Evolutionary conservation across 2,113 vertebrate genomes (phyloP).

Genomic region (Tetrax tetrax): DNA sequence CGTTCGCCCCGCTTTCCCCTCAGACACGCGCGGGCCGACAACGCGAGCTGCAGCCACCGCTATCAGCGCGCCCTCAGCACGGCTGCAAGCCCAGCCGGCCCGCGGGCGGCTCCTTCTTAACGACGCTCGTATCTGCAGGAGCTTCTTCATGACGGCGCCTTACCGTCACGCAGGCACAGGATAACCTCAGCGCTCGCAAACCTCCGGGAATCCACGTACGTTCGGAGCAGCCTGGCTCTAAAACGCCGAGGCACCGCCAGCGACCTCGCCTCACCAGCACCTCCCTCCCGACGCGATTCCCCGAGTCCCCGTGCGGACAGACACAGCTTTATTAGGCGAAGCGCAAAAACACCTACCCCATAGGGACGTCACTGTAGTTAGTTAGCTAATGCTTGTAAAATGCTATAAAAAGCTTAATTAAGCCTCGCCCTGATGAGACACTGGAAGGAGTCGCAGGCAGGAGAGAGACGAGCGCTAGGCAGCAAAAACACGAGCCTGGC

Average conservation of each 20-base stretch:
- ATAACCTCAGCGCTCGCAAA: rapidly evolving
- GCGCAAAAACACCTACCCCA: neutral
- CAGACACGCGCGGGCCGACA: too few species aligned
- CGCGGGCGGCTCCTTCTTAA: rapidly evolving
- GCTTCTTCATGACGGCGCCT: too few species aligned
- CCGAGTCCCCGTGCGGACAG: rapidly evolving
- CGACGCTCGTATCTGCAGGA: rapidly evolving
- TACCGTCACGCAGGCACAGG: too few species aligned
- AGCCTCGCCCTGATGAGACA: neutral
- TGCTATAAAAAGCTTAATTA: neutral
- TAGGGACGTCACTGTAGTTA: neutral
- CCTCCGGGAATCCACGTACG: rapidly evolving
- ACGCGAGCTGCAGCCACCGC: too few species aligned
- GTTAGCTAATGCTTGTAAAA: neutral
- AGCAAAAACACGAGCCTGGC: neutral
- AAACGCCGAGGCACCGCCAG: too few species aligned
- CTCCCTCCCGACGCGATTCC: neutral
- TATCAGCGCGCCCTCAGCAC: neutral
- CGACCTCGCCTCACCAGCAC: neutral
- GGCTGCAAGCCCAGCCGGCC: neutral
- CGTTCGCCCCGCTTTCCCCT: rapidly evolving
- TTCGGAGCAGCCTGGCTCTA: neutral
- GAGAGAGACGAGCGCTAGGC: neutral
- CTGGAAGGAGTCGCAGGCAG: neutral
- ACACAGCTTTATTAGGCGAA: neutral